Conservation (phyloP, 1,140 invertebrate genomes). For the Bombus haemorrhoidalis region DNA sequence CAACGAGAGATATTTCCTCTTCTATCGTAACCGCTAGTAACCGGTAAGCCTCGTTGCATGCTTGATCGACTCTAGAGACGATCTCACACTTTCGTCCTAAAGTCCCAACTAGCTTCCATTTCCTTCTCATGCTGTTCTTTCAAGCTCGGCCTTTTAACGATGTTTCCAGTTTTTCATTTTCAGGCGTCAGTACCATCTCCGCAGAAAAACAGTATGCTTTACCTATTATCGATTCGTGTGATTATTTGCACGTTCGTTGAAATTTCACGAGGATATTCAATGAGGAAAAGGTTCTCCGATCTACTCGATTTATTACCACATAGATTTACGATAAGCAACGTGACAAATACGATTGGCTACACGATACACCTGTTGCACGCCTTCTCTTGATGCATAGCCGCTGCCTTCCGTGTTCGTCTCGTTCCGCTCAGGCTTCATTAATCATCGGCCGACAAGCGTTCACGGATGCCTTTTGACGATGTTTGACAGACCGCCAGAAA, state of each 20-base stretch:
- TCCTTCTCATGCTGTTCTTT: background rate
- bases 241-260: background rate
- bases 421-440: background rate
- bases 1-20: background rate
- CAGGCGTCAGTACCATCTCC: too few species aligned
- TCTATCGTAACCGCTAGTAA: constrained; percentile 9
- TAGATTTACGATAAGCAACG: constrained; percentile 32
- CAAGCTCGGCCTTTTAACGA: background rate
- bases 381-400: background rate
- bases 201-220: background rate
- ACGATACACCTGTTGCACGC: constrained; percentile 40
- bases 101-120: background rate
- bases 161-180: background rate
- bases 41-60: constrained; percentile 8
- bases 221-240: background rate
- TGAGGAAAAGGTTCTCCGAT: background rate
- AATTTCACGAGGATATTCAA: background rate
- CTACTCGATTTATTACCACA: background rate
- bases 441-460: constrained; percentile 11
- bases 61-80: background rate
- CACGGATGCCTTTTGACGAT: background rate
- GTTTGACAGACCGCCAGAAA: background rate
- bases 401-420: constrained; percentile 11
- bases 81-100: constrained; percentile 13
- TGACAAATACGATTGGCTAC: constrained; percentile 23